These are phyloP conservation scores for Acanthochromis polyacanthus DNA, from an alignment of 2,113 vertebrate species.

Conservation along the genomic window DNA sequence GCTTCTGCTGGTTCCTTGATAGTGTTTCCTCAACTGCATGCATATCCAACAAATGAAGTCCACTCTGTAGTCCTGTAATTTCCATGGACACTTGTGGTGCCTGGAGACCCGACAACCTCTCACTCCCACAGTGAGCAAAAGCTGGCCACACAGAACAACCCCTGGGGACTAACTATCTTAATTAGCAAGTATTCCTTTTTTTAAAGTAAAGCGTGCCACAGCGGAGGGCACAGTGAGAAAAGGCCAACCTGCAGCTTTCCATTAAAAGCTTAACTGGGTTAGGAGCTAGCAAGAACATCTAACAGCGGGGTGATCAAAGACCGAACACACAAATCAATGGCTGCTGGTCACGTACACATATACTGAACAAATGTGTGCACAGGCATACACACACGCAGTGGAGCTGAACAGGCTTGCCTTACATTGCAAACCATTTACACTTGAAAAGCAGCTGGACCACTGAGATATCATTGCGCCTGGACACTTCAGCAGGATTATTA, in stretches of 20 bases:
- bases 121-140: constrained; percentile 38
- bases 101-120: constrained; percentile 44
- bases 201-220: constrained; percentile 23
- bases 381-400: neutral
- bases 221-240: constrained; percentile 49
- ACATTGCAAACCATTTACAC: constrained; percentile 41
- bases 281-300: constrained; percentile 48
- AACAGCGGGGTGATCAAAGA: constrained; percentile 57
- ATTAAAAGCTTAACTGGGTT: constrained; percentile 58
- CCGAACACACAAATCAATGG: constrained; percentile 41
- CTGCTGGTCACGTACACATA: constrained; percentile 13
- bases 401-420: constrained; percentile 11
- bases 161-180: constrained; percentile 47
- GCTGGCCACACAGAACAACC: constrained; percentile 39
- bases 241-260: constrained; percentile 51
- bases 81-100: constrained; percentile 22
- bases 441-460: constrained; percentile 48
- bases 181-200: constrained; percentile 55
- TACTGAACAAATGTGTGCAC: constrained; percentile 2
- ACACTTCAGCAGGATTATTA: constrained; percentile 54
- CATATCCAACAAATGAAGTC: constrained; percentile 18
- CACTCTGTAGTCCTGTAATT: constrained; percentile 11
- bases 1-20: neutral
- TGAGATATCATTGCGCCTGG: constrained; percentile 38
- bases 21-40: neutral